phyloP scores from a whole-genome alignment of 2,888 invertebrate genomes.

The Choristoneura rosaceana region DNA sequence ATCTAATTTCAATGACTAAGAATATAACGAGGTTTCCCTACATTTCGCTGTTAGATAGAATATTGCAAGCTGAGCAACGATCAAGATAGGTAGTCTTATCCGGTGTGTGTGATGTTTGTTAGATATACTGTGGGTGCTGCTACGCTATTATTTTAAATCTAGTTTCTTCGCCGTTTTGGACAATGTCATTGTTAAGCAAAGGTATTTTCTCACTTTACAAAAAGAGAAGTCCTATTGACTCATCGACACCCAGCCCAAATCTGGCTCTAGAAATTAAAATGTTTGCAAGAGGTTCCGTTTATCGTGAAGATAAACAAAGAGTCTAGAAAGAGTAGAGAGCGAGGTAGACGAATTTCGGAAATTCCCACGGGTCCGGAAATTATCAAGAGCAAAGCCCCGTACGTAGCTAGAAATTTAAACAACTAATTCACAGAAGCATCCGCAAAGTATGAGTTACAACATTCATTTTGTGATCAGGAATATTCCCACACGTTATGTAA shows the following conservation, averaged over 20 bases:
- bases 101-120: background rate
- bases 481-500: constrained; percentile 39
- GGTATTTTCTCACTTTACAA: background rate
- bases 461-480: constrained; percentile 16
- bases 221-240: too few species aligned
- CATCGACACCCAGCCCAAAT: too few species aligned
- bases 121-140: background rate
- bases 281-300: too few species aligned
- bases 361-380: too few species aligned
- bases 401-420: too few species aligned
- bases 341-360: too few species aligned
- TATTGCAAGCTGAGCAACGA: background rate
- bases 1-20: background rate
- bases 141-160: background rate
- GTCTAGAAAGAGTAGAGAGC: too few species aligned
- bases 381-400: too few species aligned
- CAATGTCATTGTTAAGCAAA: constrained; percentile 18
- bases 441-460: background rate
- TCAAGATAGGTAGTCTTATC: background rate
- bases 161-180: background rate
- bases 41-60: background rate
- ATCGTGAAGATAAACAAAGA: too few species aligned
- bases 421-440: too few species aligned
- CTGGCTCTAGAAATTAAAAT: too few species aligned
- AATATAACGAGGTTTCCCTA: background rate